These are phyloP conservation scores for Manis javanica DNA, from an alignment of 2,797 vertebrate genomes.

Conservation along the genomic window DNA sequence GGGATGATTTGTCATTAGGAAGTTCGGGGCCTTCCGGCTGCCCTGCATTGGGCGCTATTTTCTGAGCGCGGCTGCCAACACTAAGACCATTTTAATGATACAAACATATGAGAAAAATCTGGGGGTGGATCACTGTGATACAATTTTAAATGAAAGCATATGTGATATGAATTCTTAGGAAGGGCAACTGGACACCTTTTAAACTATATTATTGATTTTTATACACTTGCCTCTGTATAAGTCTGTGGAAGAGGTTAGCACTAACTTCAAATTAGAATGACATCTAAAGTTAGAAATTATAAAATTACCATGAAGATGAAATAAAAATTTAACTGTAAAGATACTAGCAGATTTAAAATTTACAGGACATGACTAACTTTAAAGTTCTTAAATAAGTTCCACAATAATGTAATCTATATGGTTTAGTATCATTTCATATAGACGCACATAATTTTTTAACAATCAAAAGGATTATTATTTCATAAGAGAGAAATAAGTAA, in stretches of 20 bases:
- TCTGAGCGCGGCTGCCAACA: no score
- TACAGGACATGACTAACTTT: background rate
- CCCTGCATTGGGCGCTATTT: no score
- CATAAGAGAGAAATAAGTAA: background rate
- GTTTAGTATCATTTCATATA: background rate
- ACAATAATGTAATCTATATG: background rate
- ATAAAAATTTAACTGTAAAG: background rate
- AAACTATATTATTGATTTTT: constrained; percentile 17
- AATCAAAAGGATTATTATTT: background rate
- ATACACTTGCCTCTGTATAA: background rate
- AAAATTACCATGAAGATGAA: background rate
- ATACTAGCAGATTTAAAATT: background rate
- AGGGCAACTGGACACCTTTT: background rate
- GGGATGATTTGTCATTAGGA: no score
- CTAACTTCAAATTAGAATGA: background rate
- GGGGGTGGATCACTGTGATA: background rate
- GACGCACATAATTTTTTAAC: background rate
- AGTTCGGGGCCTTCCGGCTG: no score
- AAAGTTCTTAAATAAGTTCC: background rate
- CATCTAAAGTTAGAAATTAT: background rate
- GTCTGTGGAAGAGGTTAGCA: background rate
- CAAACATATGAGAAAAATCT: background rate
- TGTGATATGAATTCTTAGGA: background rate
- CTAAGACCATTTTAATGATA: background rate
- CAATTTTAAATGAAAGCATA: background rate